Percentiles rank a stretch among this genome's conserved stretches.
Conservation (phyloP, 1,140 invertebrate genomes). For the Hydropsyche tenuis region DNA sequence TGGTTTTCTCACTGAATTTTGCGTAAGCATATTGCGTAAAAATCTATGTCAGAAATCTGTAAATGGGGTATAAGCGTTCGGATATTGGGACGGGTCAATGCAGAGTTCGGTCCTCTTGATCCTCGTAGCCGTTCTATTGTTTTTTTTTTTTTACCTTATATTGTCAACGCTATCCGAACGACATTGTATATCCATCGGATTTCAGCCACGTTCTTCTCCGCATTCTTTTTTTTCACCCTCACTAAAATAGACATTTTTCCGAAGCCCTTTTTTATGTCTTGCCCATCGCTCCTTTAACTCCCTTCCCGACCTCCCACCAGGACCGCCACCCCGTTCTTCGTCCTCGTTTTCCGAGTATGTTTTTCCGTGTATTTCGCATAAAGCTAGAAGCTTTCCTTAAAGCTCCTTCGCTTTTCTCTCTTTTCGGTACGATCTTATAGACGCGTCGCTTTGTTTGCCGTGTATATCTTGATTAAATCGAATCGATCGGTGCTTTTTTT, state of each 20-base stretch:
- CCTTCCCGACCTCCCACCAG: background rate
- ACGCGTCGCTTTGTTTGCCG: too few species aligned
- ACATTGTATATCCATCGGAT: slow-evolving; percentile 19
- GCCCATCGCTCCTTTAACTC: slow-evolving; percentile 4
- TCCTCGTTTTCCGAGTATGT: background rate
- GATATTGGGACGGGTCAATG: too few species aligned
- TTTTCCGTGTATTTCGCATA: slow-evolving; percentile 15
- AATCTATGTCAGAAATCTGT: too few species aligned
- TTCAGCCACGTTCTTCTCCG: slow-evolving; percentile 1
- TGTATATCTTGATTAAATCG: too few species aligned
- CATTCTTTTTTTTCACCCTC: background rate
- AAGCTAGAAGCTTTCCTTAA: slow-evolving; percentile 9
- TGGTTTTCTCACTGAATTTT: too few species aligned
- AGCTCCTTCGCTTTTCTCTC: slow-evolving; percentile 1
- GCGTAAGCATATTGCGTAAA: too few species aligned
- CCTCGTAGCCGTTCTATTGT: background rate
- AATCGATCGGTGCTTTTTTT: too few species aligned
- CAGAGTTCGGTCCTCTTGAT: too few species aligned
- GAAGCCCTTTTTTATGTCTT: slow-evolving; percentile 12
- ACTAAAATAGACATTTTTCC: slow-evolving; percentile 19
- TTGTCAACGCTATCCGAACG: slow-evolving; percentile 14
- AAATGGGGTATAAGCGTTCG: too few species aligned
- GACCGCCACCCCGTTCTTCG: background rate
- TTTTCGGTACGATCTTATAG: background rate
- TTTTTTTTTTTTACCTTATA: slow-evolving; percentile 8